phyloP scores from a whole-genome alignment of 2,797 vertebrate genomes.

The Atherinosoma microstoma region DNA sequence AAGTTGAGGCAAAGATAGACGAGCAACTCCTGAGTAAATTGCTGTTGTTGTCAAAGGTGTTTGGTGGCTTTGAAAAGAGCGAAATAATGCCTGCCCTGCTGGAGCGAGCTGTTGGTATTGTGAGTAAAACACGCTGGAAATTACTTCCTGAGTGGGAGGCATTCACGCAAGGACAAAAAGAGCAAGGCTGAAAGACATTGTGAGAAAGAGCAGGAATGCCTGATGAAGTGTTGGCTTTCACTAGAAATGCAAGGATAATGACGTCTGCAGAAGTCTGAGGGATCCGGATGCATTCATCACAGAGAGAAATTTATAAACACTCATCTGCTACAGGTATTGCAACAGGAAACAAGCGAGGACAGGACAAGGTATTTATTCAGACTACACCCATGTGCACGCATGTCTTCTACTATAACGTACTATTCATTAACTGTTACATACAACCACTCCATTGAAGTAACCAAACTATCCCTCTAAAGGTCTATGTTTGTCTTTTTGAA shows the following conservation, averaged over 20 bases:
- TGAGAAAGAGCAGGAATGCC: slow-evolving; percentile 21
- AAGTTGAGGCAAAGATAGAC: not conserved
- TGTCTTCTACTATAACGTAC: slow-evolving; percentile 16
- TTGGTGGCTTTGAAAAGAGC: not conserved
- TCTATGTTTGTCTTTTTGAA: too few relatives aligned
- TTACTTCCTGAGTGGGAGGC: slow-evolving; percentile 12
- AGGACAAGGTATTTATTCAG: not conserved
- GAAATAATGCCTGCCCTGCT: not conserved
- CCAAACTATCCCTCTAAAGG: too few relatives aligned
- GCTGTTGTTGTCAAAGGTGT: not conserved
- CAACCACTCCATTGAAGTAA: too few relatives aligned
- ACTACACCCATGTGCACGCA: not conserved
- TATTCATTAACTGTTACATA: too few relatives aligned
- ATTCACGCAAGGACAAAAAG: slow-evolving; percentile 29
- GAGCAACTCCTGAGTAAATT: not conserved
- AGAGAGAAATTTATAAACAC: not conserved
- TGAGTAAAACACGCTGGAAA: slow-evolving; percentile 15
- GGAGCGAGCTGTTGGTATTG: not conserved
- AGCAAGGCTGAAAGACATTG: slow-evolving; percentile 1
- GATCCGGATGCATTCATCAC: not conserved
- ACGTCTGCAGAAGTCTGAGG: not conserved
- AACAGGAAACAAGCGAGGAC: slow-evolving; percentile 2
- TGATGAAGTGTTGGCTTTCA: slow-evolving; percentile 11
- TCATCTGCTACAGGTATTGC: not conserved
- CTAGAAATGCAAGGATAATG: slow-evolving; percentile 5